phyloP scores from a whole-genome alignment of 1,140 invertebrate species.

The Drosophila nannoptera region DNA sequence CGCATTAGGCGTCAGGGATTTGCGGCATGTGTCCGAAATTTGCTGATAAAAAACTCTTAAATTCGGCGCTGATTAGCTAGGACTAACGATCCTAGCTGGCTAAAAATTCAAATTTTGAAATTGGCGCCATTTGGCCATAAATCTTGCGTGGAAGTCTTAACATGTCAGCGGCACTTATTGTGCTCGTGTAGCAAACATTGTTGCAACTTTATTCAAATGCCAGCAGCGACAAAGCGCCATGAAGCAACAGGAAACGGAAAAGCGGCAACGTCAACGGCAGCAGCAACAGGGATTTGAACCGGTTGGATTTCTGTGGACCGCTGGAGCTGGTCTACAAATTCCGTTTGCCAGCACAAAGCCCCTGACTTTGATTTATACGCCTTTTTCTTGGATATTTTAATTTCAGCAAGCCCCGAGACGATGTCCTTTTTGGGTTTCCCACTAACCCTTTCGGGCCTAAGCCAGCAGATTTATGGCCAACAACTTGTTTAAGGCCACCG shows the following conservation, averaged over 20 bases:
- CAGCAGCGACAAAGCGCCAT: slow-evolving; percentile 12
- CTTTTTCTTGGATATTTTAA: slow-evolving; percentile 39
- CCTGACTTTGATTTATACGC: slow-evolving; percentile 70
- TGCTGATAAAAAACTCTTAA: slow-evolving; percentile 36
- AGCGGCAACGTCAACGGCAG: neutral
- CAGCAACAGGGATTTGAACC: slow-evolving; percentile 11
- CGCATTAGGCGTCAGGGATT: slow-evolving; percentile 51
- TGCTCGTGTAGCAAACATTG: slow-evolving; percentile 46
- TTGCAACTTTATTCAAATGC: slow-evolving; percentile 68
- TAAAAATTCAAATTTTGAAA: slow-evolving; percentile 73
- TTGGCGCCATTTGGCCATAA: slow-evolving; percentile 58
- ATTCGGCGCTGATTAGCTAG: slow-evolving; percentile 54
- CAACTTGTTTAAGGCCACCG: slow-evolving; percentile 35
- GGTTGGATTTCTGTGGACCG: neutral
- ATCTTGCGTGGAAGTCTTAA: slow-evolving; percentile 60
- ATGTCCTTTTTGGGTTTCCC: slow-evolving; percentile 11
- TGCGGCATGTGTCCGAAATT: slow-evolving; percentile 65
- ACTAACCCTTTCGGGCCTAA: slow-evolving; percentile 30
- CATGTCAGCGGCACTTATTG: slow-evolving; percentile 70
- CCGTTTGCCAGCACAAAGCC: slow-evolving; percentile 66
- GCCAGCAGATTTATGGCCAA: slow-evolving; percentile 63
- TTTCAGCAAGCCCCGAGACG: slow-evolving; percentile 43
- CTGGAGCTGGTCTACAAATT: slow-evolving; percentile 57
- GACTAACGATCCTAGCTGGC: slow-evolving; percentile 30
- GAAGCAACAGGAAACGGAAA: slow-evolving; percentile 63